Evolutionary conservation across 2,797 vertebrate species (phyloP), one percentile per base, ranked within the genome.

Genomic region (Champsocephalus esox): DNA sequence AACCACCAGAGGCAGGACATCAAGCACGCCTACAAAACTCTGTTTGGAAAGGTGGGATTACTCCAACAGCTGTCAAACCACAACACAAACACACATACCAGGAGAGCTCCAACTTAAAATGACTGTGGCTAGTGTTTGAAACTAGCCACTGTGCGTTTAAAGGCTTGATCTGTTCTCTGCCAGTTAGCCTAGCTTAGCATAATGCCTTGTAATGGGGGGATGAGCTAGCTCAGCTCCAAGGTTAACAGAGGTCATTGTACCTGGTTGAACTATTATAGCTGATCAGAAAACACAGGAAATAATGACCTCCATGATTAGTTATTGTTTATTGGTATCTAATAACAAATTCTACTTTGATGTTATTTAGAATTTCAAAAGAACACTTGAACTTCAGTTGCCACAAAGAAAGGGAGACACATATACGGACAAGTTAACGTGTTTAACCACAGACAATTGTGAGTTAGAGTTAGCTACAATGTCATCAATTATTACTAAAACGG

Each of bases 1-100:
- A 99, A 99, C 16, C 75, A 80, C 60, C 98, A 99, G 88, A 96
- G 98, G 79, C 97, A 98, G 92, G 87, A 98, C 83, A 97, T 98
- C 82, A 93, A 93, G 34, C 62, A 81, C 17, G 66, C 92, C 51
- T 99, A 96, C 90, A 99, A 99, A 84, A 98, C 96, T 12, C 94
- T 97, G 13, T 96, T 96, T 88, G 98, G 98, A 92, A 95, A 96
- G 96, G 98, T 99, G 80, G 89, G 84, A 28, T 4, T 19, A 10
- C n/a, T 11, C 16, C 11, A 41, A 28, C 61, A 16, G 19, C 59
- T 63, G 41, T 70, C 16, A 6, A 60, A 60, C 14, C 17, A 17
- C 1, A 48, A 71, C 66, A 28, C 50, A 12, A 67, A 0, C 10
- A 17, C 19, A 50, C 50, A 46, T 14, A 28, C 28, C 16, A 24